phyloP scores from a whole-genome alignment of 2,888 invertebrate genomes.

The Drosophila sordidapex region DNA sequence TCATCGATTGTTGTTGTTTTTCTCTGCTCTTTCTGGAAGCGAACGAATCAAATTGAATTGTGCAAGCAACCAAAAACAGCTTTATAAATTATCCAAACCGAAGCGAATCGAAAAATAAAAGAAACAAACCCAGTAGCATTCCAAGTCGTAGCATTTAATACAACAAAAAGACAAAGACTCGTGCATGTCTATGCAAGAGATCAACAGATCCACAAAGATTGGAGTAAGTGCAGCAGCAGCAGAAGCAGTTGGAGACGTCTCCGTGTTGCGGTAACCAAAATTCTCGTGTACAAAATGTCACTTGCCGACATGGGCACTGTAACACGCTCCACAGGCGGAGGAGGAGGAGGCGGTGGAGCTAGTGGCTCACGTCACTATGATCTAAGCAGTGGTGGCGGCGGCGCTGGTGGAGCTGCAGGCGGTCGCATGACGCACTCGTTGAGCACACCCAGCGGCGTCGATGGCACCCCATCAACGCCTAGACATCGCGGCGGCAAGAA shows the following conservation, averaged over 20 bases:
- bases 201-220: slow-evolving; percentile 17
- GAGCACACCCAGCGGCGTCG: slow-evolving; percentile 93
- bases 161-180: slow-evolving; percentile 30
- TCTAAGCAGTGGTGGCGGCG: slow-evolving; percentile 52
- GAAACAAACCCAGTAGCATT: slow-evolving; percentile 63
- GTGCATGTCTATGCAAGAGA: slow-evolving; percentile 47
- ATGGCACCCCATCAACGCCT: slow-evolving; percentile 89
- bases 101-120: slow-evolving; percentile 24
- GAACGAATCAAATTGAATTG: slow-evolving; percentile 47
- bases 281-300: slow-evolving; percentile 84
- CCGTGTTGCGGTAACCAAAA: slow-evolving; percentile 60
- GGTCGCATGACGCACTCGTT: slow-evolving; percentile 93
- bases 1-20: slow-evolving; percentile 45
- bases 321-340: slow-evolving; percentile 66
- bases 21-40: slow-evolving; percentile 44
- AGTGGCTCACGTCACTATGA: slow-evolving; percentile 54
- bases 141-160: slow-evolving; percentile 64
- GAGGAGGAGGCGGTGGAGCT: slow-evolving; percentile 52
- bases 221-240: slow-evolving; percentile 33
- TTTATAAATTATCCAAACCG: slow-evolving; percentile 32
- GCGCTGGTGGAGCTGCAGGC: slow-evolving; percentile 63
- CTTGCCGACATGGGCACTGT: slow-evolving; percentile 84
- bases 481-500: slow-evolving; percentile 95
- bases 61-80: slow-evolving; percentile 37
- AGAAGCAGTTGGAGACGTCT: slow-evolving; percentile 14